These are phyloP conservation scores for Ypsolopha scabrella DNA, from an alignment of 2,888 invertebrate species.

Conservation along the genomic window DNA sequence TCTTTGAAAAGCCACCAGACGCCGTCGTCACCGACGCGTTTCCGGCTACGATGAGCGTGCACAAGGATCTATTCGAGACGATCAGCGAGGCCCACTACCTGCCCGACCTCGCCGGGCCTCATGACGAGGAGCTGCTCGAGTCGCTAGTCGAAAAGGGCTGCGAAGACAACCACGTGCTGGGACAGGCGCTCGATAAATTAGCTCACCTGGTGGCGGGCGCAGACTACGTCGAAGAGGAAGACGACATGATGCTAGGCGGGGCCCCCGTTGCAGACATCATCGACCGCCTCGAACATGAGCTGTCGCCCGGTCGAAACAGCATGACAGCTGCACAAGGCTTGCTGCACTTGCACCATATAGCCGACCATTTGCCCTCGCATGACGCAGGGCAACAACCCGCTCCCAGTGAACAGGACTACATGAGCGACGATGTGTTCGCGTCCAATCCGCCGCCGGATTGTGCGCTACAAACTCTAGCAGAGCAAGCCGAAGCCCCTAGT, in stretches of 20 bases:
- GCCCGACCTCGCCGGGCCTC: slow-evolving; percentile 52
- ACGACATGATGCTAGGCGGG: slow-evolving; percentile 50
- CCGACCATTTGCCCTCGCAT: slow-evolving; percentile 23
- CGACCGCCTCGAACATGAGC: slow-evolving; percentile 72
- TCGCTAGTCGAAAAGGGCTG: slow-evolving; percentile 73
- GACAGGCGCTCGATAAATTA: slow-evolving; percentile 52
- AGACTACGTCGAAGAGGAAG: slow-evolving; percentile 56
- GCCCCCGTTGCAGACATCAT: slow-evolving; percentile 73
- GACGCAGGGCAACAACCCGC: slow-evolving; percentile 6
- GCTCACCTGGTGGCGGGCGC: slow-evolving; percentile 52
- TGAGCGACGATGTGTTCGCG: slow-evolving; percentile 7
- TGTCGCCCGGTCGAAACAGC: slow-evolving; percentile 59
- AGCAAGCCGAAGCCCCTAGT: slow-evolving; percentile 24
- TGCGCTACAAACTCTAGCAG: slow-evolving; percentile 30
- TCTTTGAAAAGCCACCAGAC: no score
- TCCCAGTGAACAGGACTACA: slow-evolving; percentile 9
- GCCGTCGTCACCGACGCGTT: no score
- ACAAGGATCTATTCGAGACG: slow-evolving; percentile 60
- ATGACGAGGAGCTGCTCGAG: slow-evolving; percentile 69
- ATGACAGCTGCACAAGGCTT: slow-evolving; percentile 56
- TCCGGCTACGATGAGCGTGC: no score
- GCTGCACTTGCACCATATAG: slow-evolving; percentile 50
- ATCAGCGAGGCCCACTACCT: slow-evolving; percentile 61
- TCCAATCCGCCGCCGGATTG: slow-evolving; percentile 15
- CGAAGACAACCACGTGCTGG: slow-evolving; percentile 69